Conservation (phyloP, 2,113 vertebrate species). For the Phocoena phocoena region DNA sequence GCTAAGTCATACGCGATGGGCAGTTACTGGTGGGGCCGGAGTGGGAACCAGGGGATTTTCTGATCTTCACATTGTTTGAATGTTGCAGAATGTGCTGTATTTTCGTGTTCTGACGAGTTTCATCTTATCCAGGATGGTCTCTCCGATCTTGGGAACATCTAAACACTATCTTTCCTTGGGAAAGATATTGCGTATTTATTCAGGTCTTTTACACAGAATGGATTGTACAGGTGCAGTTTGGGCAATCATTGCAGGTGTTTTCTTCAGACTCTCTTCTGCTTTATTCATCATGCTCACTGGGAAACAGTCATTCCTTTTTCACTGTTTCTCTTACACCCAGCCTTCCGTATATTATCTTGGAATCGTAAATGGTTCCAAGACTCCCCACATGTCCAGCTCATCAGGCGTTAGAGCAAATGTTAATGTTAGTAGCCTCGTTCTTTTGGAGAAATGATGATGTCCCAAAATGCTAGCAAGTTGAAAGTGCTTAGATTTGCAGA, state of each 20-base stretch:
- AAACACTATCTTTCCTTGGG: not conserved
- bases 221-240: slow-evolving; percentile 7
- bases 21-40: not conserved
- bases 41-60: not conserved
- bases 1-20: not conserved
- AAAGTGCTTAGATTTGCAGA: slow-evolving; percentile 73
- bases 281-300: slow-evolving; percentile 40
- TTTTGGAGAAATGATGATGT: slow-evolving; percentile 73
- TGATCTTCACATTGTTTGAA: not conserved
- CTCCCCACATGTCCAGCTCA: slow-evolving; percentile 63
- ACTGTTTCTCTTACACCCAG: slow-evolving; percentile 3
- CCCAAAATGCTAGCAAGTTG: slow-evolving; percentile 56
- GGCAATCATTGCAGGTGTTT: slow-evolving; percentile 46
- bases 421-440: slow-evolving; percentile 68
- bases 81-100: not conserved
- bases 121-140: not conserved
- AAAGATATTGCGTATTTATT: slow-evolving; percentile 26
- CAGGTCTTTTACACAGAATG: not conserved
- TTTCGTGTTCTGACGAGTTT: not conserved
- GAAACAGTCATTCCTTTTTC: slow-evolving; percentile 21
- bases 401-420: slow-evolving; percentile 77
- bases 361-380: slow-evolving; percentile 43
- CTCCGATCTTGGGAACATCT: not conserved
- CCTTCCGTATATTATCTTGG: slow-evolving; percentile 64
- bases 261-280: slow-evolving; percentile 40